Evolutionary conservation across 2,888 invertebrate genomes (phyloP).

Genomic region (Nineta flava): DNA sequence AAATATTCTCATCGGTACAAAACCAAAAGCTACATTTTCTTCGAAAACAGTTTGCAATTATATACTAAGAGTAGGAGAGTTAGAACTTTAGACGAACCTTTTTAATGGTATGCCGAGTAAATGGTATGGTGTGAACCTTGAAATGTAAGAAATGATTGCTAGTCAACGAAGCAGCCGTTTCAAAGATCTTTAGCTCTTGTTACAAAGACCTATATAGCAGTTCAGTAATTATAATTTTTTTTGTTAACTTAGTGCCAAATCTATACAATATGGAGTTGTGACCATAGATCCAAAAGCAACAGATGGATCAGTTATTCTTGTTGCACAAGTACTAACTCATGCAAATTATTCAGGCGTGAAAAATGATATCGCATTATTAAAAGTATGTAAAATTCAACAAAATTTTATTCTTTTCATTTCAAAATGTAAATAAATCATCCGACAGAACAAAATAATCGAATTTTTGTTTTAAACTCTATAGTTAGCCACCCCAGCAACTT

Average conservation of each 20-base stretch:
- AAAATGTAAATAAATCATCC: neutral
- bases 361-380: slow-evolving; percentile 4
- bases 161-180: no score
- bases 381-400: neutral
- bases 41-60: no score
- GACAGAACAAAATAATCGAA: no score
- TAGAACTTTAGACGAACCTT: no score
- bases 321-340: neutral
- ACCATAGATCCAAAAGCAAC: neutral
- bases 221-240: neutral
- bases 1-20: no score
- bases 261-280: neutral
- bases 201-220: no score
- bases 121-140: no score
- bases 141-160: no score
- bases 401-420: neutral
- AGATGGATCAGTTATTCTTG: neutral
- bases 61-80: no score
- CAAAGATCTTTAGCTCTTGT: no score
- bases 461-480: neutral
- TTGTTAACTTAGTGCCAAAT: neutral
- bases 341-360: neutral
- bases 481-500: neutral
- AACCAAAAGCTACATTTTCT: no score
- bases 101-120: no score